Conservation (phyloP, 2,888 invertebrate genomes). For the Platycnemis pennipes region DNA sequence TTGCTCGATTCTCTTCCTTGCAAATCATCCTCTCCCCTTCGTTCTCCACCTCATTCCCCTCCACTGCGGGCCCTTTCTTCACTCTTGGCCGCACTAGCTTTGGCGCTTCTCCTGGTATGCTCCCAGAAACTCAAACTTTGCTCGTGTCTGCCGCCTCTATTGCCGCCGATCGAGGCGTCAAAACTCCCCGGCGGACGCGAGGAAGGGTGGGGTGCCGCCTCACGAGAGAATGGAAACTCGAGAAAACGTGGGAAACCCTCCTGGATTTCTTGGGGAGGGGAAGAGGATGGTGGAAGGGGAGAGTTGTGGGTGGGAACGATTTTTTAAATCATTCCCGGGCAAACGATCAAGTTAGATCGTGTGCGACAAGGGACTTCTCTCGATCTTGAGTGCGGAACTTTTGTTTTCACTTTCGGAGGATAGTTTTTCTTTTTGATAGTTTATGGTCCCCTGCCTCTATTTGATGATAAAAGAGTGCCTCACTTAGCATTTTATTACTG, state of each 20-base stretch:
- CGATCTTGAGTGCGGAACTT: neutral
- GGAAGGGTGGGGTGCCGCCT: neutral
- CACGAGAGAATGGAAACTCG: neutral
- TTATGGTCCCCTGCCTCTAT: neutral
- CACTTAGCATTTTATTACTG: neutral
- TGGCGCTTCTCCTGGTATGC: conserved; percentile 58
- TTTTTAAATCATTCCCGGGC: conserved; percentile 7
- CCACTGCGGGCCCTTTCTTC: neutral
- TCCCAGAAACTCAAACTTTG: conserved; percentile 40
- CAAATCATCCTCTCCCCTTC: neutral
- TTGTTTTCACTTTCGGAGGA: neutral
- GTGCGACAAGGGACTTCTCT: neutral
- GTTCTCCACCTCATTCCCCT: neutral
- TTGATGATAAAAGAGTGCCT: too few species aligned
- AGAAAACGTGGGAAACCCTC: neutral
- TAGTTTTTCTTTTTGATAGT: neutral
- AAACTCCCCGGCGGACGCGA: neutral
- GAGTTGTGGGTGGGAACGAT: conserved; percentile 14
- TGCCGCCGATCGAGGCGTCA: neutral
- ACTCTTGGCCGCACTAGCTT: conserved; percentile 53
- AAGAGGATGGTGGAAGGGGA: neutral
- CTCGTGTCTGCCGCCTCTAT: conserved; percentile 10
- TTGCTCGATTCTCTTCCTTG: neutral
- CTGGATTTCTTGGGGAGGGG: neutral
- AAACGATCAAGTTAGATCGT: neutral